Evolutionary conservation across 2,888 invertebrate species (phyloP).

Genomic region (Eucriotettix oculatus): DNA sequence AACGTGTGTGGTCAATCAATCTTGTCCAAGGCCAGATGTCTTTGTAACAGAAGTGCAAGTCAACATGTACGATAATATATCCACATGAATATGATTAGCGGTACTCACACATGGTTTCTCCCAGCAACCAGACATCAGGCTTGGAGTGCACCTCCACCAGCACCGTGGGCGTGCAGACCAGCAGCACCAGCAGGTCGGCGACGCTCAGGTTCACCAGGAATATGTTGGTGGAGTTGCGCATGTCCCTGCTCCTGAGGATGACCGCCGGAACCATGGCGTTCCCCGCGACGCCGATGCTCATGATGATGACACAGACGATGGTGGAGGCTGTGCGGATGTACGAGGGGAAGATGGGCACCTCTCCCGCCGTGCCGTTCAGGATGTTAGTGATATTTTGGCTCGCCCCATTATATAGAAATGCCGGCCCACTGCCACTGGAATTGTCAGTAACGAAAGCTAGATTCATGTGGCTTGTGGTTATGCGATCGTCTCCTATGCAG

Average conservation of each 20-base stretch:
- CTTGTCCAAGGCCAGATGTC: no score
- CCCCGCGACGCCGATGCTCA: constrained; percentile 79
- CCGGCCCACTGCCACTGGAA: no score
- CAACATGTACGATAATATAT: no score
- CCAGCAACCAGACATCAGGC: constrained; percentile 85
- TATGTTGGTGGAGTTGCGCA: constrained; percentile 89
- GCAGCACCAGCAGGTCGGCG: constrained; percentile 77
- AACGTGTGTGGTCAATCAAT: no score
- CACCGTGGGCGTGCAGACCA: constrained; percentile 85
- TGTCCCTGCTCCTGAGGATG: constrained; percentile 79
- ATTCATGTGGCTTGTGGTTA: no score
- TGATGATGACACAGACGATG: constrained; percentile 71
- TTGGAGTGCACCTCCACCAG: constrained; percentile 84
- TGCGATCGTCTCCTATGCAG: no score
- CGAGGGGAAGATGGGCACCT: constrained; percentile 44
- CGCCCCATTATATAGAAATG: background rate
- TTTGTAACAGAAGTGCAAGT: no score
- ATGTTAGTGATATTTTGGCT: background rate
- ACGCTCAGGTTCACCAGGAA: constrained; percentile 87
- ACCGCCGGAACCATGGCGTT: constrained; percentile 89
- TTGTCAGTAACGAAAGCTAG: no score
- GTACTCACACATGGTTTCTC: constrained; percentile 84
- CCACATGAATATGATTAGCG: no score
- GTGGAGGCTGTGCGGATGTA: constrained; percentile 81
- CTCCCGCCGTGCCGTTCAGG: background rate